A percentile compares a stretch with the other conserved stretches of the same genome.
Evolutionary conservation across 1,140 invertebrate genomes (phyloP).

Genomic region (Zaprionus davidi): DNA sequence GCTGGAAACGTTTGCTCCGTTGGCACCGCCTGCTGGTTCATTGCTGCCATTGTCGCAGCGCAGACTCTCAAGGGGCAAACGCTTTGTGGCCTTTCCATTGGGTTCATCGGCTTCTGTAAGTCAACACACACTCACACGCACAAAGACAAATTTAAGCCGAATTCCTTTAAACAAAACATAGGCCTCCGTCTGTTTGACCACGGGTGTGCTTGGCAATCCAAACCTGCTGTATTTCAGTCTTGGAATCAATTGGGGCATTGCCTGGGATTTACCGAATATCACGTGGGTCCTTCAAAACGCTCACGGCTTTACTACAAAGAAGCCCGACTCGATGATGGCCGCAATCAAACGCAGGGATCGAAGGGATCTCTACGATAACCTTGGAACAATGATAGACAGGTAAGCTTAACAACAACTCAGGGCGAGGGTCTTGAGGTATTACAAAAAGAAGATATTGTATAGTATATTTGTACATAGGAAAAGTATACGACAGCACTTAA

Average conservation of each 20-base stretch:
- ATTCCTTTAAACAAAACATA: conserved; percentile 32
- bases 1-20: conserved; percentile 20
- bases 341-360: conserved; percentile 87
- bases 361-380: conserved; percentile 88
- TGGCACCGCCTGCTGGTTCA: conserved; percentile 60
- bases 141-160: conserved; percentile 30
- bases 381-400: conserved; percentile 89
- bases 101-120: conserved; percentile 84
- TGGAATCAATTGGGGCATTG: conserved; percentile 89
- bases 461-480: no score
- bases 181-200: conserved; percentile 76
- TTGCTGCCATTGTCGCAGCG: conserved; percentile 53
- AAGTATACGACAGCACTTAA: not conserved
- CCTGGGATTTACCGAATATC: conserved; percentile 90
- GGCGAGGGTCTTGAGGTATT: no score
- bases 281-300: conserved; percentile 86
- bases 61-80: conserved; percentile 75
- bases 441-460: no score
- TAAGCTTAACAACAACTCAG: conserved; percentile 68
- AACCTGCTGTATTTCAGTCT: conserved; percentile 74
- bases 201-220: conserved; percentile 81
- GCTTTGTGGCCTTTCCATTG: conserved; percentile 83
- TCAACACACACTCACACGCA: conserved; percentile 34
- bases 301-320: conserved; percentile 67
- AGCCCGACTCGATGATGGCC: conserved; percentile 42